Conservation (phyloP, 2,888 invertebrate species). For the Mystacides longicornis region DNA sequence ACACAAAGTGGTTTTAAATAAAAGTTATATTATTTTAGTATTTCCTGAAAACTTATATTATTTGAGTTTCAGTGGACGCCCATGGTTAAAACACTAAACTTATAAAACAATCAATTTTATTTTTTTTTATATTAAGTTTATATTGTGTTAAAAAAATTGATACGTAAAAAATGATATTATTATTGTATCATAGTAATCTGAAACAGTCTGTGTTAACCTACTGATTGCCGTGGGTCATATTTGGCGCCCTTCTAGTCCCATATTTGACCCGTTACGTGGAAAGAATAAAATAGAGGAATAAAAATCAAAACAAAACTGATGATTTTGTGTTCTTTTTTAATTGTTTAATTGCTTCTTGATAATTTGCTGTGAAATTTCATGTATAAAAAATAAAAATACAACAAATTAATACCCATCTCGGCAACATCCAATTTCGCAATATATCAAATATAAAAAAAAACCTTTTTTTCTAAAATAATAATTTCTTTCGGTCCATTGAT, state of each 20-base stretch:
- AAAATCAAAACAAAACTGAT: not conserved
- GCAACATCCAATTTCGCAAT: not conserved
- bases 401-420: not conserved
- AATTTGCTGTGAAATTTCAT: not conserved
- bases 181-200: too few relatives aligned
- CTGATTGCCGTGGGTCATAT: not conserved
- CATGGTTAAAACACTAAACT: too few relatives aligned
- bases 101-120: too few relatives aligned
- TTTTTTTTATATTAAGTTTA: too few relatives aligned
- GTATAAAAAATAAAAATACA: not conserved
- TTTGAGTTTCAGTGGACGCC: too few relatives aligned
- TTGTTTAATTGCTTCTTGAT: not conserved
- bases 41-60: too few relatives aligned
- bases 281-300: not conserved
- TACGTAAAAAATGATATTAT: too few relatives aligned
- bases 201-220: not conserved
- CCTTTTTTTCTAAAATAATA: not conserved
- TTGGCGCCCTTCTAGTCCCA: not conserved
- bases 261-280: not conserved
- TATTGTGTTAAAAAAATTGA: too few relatives aligned
- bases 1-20: too few relatives aligned
- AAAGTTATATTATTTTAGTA: too few relatives aligned
- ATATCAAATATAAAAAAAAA: constrained; percentile 1
- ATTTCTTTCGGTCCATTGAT: not conserved
- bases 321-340: not conserved